Base-by-base conservation (phyloP, 2,797 vertebrate genomes). In the Gephyroberyx darwinii region DNA sequence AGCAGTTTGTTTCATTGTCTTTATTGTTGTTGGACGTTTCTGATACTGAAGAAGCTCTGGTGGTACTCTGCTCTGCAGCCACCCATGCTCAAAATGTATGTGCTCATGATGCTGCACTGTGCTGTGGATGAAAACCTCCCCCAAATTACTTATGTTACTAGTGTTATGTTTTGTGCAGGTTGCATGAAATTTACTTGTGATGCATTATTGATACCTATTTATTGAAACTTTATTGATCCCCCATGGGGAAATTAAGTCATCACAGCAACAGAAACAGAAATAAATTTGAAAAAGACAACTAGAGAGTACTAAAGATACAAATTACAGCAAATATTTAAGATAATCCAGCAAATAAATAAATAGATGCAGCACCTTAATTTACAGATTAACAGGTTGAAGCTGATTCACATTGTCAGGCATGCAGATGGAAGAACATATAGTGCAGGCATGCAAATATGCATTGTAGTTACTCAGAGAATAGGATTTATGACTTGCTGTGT, bases 1-100 rank as follows among this genome's bases (percentile, higher is more conserved):
- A 64, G 65, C 68, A 41, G 22, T 22, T 39, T 59, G 57, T 78
- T 62, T 85, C 52, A 22, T 64, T 68, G 53, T 75, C 55, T 70
- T 81, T 33, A 69, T 77, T 26, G 35, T 58, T 50, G n/a, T 6
- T 20, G 20, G 20, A 20, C 47, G n/a, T 50, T n/a, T 19, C 16
- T 17, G 51, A 52, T 20, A 19, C 10, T 52, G 22, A 2, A 6
- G 1, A 19, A 22, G 47, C 26, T 5, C 2, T 52, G 10, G 22
- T 8, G 10, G 17, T 60, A 10, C 17, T 47, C 37, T 22, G 7
- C 0, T 56, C 9, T 35, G 8, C 5, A 8, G 14, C 41, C 4
- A 31, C 43, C 8, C 12, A 33, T 54, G 35, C 45, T 52, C 14
- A 65, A 31, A 4, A 7, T 39, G 16, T 10, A 50, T 2, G 4